Evolutionary conservation across 2,888 invertebrate species (phyloP).

Genomic region (Sarcophaga variegata): DNA sequence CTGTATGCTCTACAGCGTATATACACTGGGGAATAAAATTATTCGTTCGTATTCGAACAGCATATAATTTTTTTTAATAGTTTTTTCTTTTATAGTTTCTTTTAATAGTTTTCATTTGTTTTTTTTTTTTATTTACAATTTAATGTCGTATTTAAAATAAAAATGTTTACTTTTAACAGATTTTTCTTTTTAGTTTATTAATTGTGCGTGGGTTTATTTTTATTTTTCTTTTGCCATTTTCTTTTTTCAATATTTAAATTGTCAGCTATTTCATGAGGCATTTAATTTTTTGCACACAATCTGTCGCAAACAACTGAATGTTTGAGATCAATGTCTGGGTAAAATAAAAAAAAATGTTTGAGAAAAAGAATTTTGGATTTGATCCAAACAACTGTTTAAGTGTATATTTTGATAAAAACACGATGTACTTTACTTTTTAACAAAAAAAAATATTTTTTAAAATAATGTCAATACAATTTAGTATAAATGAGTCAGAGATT

Average conservation of each 20-base stretch:
- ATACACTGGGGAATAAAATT: constrained; percentile 33
- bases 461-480: neutral
- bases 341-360: neutral
- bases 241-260: constrained; percentile 2
- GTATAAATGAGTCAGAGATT: neutral
- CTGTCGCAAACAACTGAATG: neutral
- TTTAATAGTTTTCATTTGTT: too few species aligned
- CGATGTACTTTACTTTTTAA: neutral
- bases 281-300: neutral
- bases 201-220: constrained; percentile 10
- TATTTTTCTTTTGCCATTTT: neutral
- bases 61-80: too few species aligned
- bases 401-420: neutral
- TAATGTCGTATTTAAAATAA: too few species aligned
- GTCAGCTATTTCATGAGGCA: neutral
- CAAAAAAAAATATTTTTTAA: neutral
- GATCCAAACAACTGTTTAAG: constrained; percentile 33
- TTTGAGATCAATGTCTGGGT: constrained; percentile 23
- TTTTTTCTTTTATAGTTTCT: too few species aligned
- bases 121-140: too few species aligned
- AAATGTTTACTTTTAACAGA: neutral
- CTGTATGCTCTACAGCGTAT: neutral
- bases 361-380: constrained; percentile 31
- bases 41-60: neutral
- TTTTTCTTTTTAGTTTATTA: neutral